These are phyloP conservation scores for Procambarus virginalis DNA, from an alignment of 1,140 invertebrate genomes.

Conservation along the genomic window DNA sequence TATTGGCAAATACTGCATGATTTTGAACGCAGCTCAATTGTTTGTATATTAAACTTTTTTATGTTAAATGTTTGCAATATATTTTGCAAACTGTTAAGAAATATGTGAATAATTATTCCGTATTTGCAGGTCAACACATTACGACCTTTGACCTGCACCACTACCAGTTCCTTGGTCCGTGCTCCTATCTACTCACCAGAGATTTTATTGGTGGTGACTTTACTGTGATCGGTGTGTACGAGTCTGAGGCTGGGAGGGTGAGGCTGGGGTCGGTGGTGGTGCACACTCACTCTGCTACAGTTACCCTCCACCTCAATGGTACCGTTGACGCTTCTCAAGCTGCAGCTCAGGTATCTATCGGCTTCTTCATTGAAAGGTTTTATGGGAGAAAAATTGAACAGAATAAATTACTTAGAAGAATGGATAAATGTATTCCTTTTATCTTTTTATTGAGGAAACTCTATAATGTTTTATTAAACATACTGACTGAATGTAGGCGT, in stretches of 20 bases:
- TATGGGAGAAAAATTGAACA: too few species aligned
- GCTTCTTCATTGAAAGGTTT: not conserved
- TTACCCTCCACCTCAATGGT: conserved; percentile 30
- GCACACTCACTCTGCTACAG: not conserved
- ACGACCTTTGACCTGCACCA: conserved; percentile 53
- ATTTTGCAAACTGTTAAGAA: too few species aligned
- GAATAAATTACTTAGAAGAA: too few species aligned
- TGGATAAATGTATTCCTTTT: too few species aligned
- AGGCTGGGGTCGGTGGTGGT: conserved; percentile 23
- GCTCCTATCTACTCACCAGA: conserved; percentile 39
- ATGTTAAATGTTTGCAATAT: too few species aligned
- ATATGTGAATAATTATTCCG: not conserved
- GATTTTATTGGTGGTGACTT: conserved; percentile 47
- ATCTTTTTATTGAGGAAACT: too few species aligned
- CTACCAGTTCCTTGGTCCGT: conserved; percentile 50
- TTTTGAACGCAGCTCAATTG: too few species aligned
- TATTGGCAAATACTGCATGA: too few species aligned
- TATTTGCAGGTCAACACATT: conserved; percentile 44
- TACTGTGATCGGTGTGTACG: conserved; percentile 34
- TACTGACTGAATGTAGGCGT: too few species aligned
- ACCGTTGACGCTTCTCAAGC: conserved; percentile 9
- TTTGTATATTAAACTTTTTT: too few species aligned
- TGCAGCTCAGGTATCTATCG: not conserved
- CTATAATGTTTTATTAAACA: too few species aligned
- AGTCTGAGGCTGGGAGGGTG: conserved; percentile 2